Evolutionary conservation across 2,888 invertebrate genomes (phyloP), one percentile per base, ranked within the genome.

Genomic region (Agriopis aurantiaria): DNA sequence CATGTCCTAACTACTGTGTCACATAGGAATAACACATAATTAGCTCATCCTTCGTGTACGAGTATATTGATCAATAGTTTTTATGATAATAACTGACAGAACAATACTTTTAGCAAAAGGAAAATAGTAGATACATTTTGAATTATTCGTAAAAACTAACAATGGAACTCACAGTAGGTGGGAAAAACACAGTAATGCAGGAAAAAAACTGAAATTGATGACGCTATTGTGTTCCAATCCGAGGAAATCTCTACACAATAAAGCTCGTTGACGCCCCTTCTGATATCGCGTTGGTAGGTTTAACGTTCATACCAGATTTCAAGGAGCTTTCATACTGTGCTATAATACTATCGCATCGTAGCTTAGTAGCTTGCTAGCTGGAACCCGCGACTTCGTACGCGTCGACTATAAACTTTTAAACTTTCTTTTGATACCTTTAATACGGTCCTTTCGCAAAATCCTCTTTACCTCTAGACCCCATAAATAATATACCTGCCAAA

Each of bases 221-320:
- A 48, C 10, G 10, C 56, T 48, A 56, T 64, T 64, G 64, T 64
- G 64, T 64, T 56, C n/a, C 7, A 14, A 63, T 45, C 46, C 45
- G 53, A 53, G 52, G 52, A 49, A 61, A 51, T 61, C 43, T 43
- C 43, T 8, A 41, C 41, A 61, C 61, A 51, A 61, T 49, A n/a
- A 61, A 40, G 41, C 17, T 61, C 61, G 61, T 61, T 61, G 61
- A 17, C 61, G 61, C 61, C 51, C 17, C 49, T 41, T 14, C 43
- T 51, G 58, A 23, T 41, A 23, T 46, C 58, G 9, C 11, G 58
- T 58, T 46, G 58, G 12, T 45, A 58, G 58, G 58, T 46, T 43
- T 55, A 55, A 40, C 40, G 55, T 40, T 43, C 56, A 56, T 11
- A 12, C 8, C 43, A 43, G 12, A 55, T 43, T 8, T 43, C 10